These are phyloP conservation scores for Trissolcus brochymenae DNA, from an alignment of 2,888 invertebrate genomes.

Conservation along the genomic window DNA sequence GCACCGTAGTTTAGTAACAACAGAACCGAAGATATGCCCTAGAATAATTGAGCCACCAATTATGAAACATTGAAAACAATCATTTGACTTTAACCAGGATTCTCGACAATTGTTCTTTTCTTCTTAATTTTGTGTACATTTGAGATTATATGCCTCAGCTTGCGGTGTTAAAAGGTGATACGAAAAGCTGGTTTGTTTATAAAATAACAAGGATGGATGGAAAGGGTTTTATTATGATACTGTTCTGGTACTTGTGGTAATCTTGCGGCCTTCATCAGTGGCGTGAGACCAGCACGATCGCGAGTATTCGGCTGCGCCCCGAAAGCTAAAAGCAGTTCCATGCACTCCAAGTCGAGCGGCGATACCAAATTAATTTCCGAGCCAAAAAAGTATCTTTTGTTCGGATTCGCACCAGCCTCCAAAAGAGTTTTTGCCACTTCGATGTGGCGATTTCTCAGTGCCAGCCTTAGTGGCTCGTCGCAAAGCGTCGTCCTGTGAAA, in stretches of 20 bases:
- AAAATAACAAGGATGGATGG: too few relatives aligned
- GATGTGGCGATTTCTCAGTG: constrained; percentile 90
- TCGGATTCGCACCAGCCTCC: constrained; percentile 91
- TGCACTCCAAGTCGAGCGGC: constrained; percentile 84
- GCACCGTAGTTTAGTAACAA: constrained; percentile 88
- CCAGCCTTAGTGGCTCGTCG: constrained; percentile 92
- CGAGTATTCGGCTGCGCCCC: constrained; percentile 93
- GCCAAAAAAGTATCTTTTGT: constrained; percentile 94
- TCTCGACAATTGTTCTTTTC: too few relatives aligned
- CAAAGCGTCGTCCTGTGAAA: constrained; percentile 81
- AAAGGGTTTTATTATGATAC: background rate
- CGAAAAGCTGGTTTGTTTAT: too few relatives aligned
- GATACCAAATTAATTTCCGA: constrained; percentile 92
- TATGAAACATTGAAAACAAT: too few relatives aligned
- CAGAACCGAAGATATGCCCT: constrained; percentile 87
- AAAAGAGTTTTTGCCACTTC: constrained; percentile 84
- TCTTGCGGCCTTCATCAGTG: constrained; percentile 93
- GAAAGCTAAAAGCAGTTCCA: constrained; percentile 88
- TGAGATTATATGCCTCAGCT: too few relatives aligned
- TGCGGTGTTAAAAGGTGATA: too few relatives aligned
- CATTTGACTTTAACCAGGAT: too few relatives aligned
- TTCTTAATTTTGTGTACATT: too few relatives aligned
- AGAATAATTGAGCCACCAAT: too few relatives aligned
- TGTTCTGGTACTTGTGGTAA: constrained; percentile 81
- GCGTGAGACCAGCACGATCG: constrained; percentile 91